Evolutionary conservation across 2,113 vertebrate species (phyloP).

Genomic region (Blennius ocellaris): DNA sequence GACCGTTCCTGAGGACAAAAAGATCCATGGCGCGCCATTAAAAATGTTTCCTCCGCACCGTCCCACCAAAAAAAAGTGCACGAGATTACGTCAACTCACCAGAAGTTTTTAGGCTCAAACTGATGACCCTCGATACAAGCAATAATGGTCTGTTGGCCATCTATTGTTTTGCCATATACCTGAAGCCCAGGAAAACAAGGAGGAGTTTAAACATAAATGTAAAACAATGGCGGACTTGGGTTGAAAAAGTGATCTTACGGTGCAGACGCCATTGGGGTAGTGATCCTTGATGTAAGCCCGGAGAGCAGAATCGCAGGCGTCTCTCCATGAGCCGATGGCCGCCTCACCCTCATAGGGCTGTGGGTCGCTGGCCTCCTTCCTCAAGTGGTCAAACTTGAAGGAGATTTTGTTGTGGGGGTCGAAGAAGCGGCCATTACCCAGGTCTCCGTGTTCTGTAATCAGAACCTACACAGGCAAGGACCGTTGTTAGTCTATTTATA

Average conservation of each 20-base stretch:
- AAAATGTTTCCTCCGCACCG: neutral
- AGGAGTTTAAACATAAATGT: too few species aligned
- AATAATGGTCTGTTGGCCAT: slow-evolving; percentile 97
- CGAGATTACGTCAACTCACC: slow-evolving; percentile 82
- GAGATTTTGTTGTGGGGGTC: slow-evolving; percentile 95
- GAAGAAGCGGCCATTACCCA: slow-evolving; percentile 93
- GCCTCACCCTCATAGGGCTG: slow-evolving; percentile 87
- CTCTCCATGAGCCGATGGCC: slow-evolving; percentile 88
- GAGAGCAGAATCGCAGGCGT: slow-evolving; percentile 89
- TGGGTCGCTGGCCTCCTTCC: slow-evolving; percentile 92
- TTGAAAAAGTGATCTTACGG: slow-evolving; percentile 81
- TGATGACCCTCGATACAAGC: slow-evolving; percentile 97
- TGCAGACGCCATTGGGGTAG: slow-evolving; percentile 93
- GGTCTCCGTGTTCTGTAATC: slow-evolving; percentile 95
- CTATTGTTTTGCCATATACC: slow-evolving; percentile 97
- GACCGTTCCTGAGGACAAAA: slow-evolving; percentile 89
- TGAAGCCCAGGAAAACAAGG: slow-evolving; percentile 61
- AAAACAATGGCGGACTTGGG: neutral
- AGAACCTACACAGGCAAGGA: slow-evolving; percentile 83
- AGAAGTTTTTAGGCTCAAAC: slow-evolving; percentile 97
- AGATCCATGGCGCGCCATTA: neutral
- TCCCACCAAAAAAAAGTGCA: neutral
- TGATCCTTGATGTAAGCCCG: slow-evolving; percentile 93
- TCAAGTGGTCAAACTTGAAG: slow-evolving; percentile 96
- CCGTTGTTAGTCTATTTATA: neutral